Conservation (phyloP, 2,888 invertebrate species). For the Drosophila silvestris region DNA sequence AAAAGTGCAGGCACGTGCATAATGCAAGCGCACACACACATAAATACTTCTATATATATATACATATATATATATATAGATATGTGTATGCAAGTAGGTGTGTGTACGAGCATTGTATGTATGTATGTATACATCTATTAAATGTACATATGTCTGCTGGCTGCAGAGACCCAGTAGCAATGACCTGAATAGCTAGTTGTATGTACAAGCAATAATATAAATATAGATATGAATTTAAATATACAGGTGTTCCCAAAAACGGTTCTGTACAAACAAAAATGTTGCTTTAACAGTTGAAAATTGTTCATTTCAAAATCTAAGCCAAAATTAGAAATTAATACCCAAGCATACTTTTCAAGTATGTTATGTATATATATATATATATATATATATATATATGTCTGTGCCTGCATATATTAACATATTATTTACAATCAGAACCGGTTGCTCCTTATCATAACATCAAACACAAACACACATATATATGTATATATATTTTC, state of each 20-base stretch:
- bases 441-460: conserved; percentile 45
- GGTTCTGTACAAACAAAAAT: not conserved
- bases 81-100: not conserved
- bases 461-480: conserved; percentile 10
- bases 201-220: not conserved
- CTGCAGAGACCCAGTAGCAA: conserved; percentile 29
- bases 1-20: conserved; percentile 69
- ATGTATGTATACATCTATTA: not conserved
- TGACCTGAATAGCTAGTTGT: conserved; percentile 21
- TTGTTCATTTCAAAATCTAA: not conserved
- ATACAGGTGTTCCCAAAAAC: not conserved
- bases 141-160: not conserved
- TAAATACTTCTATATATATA: not conserved
- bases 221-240: not conserved
- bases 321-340: not conserved
- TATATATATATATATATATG: not conserved
- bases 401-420: not conserved
- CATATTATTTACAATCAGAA: conserved; percentile 10
- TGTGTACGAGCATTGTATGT: conserved; percentile 2
- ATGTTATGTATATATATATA: not conserved
- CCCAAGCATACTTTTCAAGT: not conserved
- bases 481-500: not conserved
- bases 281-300: not conserved
- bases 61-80: not conserved
- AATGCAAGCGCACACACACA: conserved; percentile 36